These are phyloP conservation scores for Peucedramus taeniatus DNA, from an alignment of 2,113 vertebrate genomes.

Conservation along the genomic window DNA sequence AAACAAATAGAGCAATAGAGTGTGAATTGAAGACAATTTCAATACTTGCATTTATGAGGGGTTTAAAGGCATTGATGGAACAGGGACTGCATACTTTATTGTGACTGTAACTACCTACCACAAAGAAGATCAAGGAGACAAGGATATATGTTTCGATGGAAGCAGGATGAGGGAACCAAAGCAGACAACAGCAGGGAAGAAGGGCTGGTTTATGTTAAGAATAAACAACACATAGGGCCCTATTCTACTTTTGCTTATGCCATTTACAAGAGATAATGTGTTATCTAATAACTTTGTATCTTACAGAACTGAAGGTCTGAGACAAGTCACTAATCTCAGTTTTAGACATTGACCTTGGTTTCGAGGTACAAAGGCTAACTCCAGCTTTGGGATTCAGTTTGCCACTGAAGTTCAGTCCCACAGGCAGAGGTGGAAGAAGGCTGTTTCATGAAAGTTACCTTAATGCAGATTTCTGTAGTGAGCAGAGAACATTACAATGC, in stretches of 20 bases:
- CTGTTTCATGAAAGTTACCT: not conserved
- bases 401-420: not conserved
- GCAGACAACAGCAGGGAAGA: not conserved
- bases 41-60: slow-evolving; percentile 43
- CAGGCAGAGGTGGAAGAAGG: not conserved
- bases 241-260: not conserved
- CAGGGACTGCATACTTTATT: not conserved
- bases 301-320: not conserved
- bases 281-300: not conserved
- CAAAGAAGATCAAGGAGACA: not conserved
- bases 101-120: not conserved
- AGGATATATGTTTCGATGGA: not conserved
- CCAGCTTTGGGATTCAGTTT: not conserved
- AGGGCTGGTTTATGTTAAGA: not conserved
- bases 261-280: not conserved
- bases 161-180: not conserved
- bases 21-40: slow-evolving; percentile 45
- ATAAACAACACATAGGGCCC: not conserved
- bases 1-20: not conserved
- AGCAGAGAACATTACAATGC: not conserved
- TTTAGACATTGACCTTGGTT: not conserved
- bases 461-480: not conserved
- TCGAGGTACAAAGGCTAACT: not conserved
- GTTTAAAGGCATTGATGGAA: slow-evolving; percentile 17
- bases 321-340: not conserved